Evolutionary conservation across 2,797 vertebrate species (phyloP).

Genomic region (Bovichtus variegatus): DNA sequence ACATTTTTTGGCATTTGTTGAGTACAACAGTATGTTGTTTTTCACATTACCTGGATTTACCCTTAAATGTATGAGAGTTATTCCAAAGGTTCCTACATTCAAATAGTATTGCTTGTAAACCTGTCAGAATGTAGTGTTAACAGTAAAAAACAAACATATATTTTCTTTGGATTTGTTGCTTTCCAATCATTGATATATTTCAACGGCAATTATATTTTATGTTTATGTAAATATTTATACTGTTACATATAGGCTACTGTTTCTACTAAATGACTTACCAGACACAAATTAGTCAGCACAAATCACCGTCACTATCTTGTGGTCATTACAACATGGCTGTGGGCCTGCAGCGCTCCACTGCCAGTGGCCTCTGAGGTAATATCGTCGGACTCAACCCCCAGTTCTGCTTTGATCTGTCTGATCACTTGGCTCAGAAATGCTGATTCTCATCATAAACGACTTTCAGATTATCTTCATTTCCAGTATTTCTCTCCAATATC

Average conservation of each 20-base stretch:
- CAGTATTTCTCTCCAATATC: neutral
- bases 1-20: slow-evolving; percentile 14
- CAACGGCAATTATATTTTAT: neutral
- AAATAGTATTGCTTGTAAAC: too few relatives aligned
- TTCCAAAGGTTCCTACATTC: neutral
- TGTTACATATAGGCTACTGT: neutral
- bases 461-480: neutral
- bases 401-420: neutral
- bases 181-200: neutral
- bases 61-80: neutral
- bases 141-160: too few relatives aligned
- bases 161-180: neutral
- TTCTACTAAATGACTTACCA: slow-evolving; percentile 6
- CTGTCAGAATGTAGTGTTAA: too few relatives aligned
- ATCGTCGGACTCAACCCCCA: neutral
- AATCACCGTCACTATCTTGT: slow-evolving; percentile 24
- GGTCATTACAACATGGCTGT: slow-evolving; percentile 17
- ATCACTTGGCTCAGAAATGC: neutral
- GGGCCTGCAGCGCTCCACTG: neutral
- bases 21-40: neutral
- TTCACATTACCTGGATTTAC: slow-evolving; percentile 8
- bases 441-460: neutral
- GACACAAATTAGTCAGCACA: slow-evolving; percentile 26
- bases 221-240: neutral
- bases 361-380: slow-evolving; percentile 3